Conservation (phyloP, 1,140 invertebrate species). For the Lycorma delicatula region DNA sequence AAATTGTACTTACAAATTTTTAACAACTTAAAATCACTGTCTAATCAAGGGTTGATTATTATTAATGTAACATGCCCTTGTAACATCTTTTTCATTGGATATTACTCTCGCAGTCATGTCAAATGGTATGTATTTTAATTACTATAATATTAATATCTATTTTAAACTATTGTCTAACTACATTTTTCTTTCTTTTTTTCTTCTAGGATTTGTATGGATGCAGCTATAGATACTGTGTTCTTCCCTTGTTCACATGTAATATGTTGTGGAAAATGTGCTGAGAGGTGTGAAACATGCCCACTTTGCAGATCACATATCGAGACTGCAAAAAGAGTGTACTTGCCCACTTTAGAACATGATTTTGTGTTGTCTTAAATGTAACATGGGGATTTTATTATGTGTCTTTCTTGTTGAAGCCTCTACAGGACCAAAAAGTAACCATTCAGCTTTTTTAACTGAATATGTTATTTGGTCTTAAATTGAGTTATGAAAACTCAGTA, state of each 20-base stretch:
- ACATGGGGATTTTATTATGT: no score
- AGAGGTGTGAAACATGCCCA: slow-evolving; percentile 62
- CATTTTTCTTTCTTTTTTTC: background rate
- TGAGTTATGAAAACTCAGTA: no score
- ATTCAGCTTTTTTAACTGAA: no score
- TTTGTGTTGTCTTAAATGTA: no score
- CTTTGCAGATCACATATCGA: slow-evolving; percentile 61
- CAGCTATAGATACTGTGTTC: slow-evolving; percentile 66
- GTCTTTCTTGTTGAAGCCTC: no score
- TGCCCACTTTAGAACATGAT: slow-evolving; percentile 39
- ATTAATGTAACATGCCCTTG: no score
- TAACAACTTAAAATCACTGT: no score
- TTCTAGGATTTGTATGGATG: slow-evolving; percentile 65
- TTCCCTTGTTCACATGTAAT: slow-evolving; percentile 75
- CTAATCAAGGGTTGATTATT: no score
- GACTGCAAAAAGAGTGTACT: slow-evolving; percentile 60
- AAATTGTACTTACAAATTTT: no score
- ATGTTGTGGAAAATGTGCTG: slow-evolving; percentile 61
- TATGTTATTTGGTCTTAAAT: no score
- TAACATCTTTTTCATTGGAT: background rate
- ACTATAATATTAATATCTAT: background rate
- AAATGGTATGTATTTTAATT: background rate
- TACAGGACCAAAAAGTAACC: no score
- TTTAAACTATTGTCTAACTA: background rate
- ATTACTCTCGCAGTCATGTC: background rate